Conservation (phyloP, 2,888 invertebrate species). For the Megamerina dolium region DNA sequence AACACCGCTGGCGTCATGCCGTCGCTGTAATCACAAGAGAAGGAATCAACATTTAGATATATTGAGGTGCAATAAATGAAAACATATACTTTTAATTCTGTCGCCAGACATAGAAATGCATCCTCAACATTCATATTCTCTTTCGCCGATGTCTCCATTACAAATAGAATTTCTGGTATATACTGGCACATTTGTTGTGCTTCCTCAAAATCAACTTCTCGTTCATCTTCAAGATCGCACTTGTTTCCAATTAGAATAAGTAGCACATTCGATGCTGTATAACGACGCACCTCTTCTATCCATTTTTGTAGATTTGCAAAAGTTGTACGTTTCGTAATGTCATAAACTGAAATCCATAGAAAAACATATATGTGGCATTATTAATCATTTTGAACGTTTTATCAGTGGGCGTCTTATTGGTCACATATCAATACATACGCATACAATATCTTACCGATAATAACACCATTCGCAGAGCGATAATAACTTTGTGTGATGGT, state of each 20-base stretch:
- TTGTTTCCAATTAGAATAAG: conserved; percentile 90
- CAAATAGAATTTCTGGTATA: conserved; percentile 79
- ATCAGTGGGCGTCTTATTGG: too few species aligned
- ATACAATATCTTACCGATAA: conserved; percentile 75
- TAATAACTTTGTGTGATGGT: conserved; percentile 97
- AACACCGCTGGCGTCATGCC: conserved; percentile 63
- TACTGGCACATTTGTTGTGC: conserved; percentile 81
- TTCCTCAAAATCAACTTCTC: conserved; percentile 81
- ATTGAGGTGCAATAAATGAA: neutral
- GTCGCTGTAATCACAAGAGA: conserved; percentile 55
- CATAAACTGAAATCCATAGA: conserved; percentile 65
- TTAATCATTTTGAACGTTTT: too few species aligned
- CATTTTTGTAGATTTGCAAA: conserved; percentile 89
- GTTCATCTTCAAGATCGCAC: conserved; percentile 72
- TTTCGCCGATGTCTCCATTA: conserved; percentile 85
- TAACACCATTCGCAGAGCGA: conserved; percentile 93
- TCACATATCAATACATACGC: too few species aligned
- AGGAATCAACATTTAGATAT: neutral
- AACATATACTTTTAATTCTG: conserved; percentile 71
- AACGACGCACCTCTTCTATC: conserved; percentile 93
- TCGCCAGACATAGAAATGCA: conserved; percentile 78
- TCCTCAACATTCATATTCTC: conserved; percentile 87
- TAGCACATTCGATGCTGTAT: conserved; percentile 87
- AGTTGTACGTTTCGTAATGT: conserved; percentile 87
- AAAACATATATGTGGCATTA: neutral